Base-by-base conservation (phyloP, 1,140 invertebrate genomes). In the Cyclargus thomasi region DNA sequence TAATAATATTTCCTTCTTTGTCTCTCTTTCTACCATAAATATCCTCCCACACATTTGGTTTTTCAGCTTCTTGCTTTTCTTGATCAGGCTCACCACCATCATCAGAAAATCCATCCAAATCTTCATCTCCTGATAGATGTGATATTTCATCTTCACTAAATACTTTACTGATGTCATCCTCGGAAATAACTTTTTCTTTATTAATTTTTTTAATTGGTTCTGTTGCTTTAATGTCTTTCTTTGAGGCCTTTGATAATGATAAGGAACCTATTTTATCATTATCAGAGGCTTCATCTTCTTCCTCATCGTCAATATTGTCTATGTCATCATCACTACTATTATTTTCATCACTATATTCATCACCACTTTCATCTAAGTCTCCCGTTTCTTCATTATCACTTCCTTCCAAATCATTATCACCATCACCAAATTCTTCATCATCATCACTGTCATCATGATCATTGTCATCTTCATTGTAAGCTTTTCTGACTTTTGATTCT, bases 21-120 rank as follows among this genome's bases (percentile, higher is more conserved):
- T 96, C 95, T 77, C 95, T 92, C 72, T 95, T 92, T 71, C 97
- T 91, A 2, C 97, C 97, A 92, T 99, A 99, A 82, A 99, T 99
- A 91, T 99, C 97, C 92, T 99, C 97, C 93, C 95, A 97, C 23
- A 90, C 74, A 77, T 83, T 81, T 74, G 82, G 81, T 67, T 88
- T 84, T 70, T 85, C 74, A 57, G 21, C 17, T 57, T 62, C 87
- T 77, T 66, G 80, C 22, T 64, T 71, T n/a, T 68, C 70, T n/a
- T n/a, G n/a, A 69, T 29, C 67, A 57, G 74, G 69, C 67, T 73
- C 67, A 72, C 79, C 76, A 67, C 79, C 67, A 70, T 81, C 74
- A 68, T 67, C 75, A 71, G 53, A 73, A 73, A 74, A 75, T 18
- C 68, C 75, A 53, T 78, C 75, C 16, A 76, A 65, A 47, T 79